Conservation (phyloP, 2,113 vertebrate species). For the Scortum barcoo region DNA sequence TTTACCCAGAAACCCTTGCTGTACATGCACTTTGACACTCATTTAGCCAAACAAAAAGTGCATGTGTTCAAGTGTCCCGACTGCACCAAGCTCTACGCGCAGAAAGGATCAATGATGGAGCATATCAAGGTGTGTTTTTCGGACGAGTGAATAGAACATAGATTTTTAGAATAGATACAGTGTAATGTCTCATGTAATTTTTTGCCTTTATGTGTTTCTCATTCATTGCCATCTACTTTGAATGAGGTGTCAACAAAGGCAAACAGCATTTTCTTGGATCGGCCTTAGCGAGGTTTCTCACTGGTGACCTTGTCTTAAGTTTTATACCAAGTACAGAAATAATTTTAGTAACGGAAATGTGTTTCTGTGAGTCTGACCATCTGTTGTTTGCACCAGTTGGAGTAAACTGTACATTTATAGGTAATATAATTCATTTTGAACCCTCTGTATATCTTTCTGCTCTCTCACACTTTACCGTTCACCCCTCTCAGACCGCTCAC, state of each 20-base stretch:
- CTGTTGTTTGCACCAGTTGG: background rate
- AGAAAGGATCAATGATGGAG: constrained; percentile 95
- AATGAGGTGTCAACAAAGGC: constrained; percentile 79
- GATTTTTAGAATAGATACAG: background rate
- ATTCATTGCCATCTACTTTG: constrained; percentile 64
- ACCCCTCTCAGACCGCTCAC: constrained; percentile 76
- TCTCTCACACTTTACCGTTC: background rate
- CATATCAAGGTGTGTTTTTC: constrained; percentile 91
- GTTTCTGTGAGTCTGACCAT: background rate
- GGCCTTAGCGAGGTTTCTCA: constrained; percentile 70
- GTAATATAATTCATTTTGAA: background rate
- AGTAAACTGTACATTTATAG: background rate
- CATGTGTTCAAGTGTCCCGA: constrained; percentile 96
- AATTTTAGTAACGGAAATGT: background rate
- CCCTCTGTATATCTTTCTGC: background rate
- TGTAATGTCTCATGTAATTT: background rate
- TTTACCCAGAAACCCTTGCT: constrained; percentile 97
- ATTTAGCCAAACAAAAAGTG: constrained; percentile 94
- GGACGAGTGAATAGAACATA: background rate
- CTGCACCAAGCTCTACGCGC: constrained; percentile 96
- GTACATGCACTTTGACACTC: constrained; percentile 95
- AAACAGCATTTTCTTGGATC: constrained; percentile 72
- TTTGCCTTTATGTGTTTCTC: constrained; percentile 80
- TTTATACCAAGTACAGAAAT: constrained; percentile 74
- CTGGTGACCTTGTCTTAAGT: constrained; percentile 69